Evolutionary conservation across 2,888 invertebrate genomes (phyloP), one percentile per base, ranked within the genome.

Genomic region (Brenthis daphne): DNA sequence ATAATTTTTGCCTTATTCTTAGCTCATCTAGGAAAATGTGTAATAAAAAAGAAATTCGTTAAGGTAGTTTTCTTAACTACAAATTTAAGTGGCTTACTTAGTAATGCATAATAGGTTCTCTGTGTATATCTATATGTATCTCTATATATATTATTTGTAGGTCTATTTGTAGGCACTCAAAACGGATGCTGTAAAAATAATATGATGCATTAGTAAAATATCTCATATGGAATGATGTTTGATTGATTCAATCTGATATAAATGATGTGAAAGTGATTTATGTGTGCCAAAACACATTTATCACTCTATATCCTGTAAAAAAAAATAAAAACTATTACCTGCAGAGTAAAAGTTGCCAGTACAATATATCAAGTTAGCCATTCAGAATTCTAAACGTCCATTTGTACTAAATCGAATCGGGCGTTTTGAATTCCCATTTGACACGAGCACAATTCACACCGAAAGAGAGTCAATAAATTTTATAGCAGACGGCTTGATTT

Each of bases 401-500:
- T 81, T 80, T 80, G 79, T 81, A 80, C 77, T 73, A 74, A 77
- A 76, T 75, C 79, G 79, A 80, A 77, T 77, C 77, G 77, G 74
- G 77, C 79, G 80, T 83, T 84, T 83, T 79, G 81, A 82, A 85
- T 85, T 86, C 82, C 82, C 85, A 76, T 77, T 80, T 77, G 81
- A 77, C 77, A 74, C 76, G 76, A 75, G 76, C 80, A 84, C 83
- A 83, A 83, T 85, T 87, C 84, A 78, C 83, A 83, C 80, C 77
- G 79, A 88, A 89, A 85, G 86, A 85, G 87, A 87, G 88, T 87
- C 86, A 83, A 89, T 90, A 90, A 90, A 91, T 91, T 90, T 86
- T 79, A 81, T 80, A 88, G 85, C 85, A 86, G 85, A 80, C 85
- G 87, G 90, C 85, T 89, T 90, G 88, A 88, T 92, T 90, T 89